Evolutionary conservation across 2,113 vertebrate species (phyloP).

Genomic region (Rhinolophus ferrumequinum): DNA sequence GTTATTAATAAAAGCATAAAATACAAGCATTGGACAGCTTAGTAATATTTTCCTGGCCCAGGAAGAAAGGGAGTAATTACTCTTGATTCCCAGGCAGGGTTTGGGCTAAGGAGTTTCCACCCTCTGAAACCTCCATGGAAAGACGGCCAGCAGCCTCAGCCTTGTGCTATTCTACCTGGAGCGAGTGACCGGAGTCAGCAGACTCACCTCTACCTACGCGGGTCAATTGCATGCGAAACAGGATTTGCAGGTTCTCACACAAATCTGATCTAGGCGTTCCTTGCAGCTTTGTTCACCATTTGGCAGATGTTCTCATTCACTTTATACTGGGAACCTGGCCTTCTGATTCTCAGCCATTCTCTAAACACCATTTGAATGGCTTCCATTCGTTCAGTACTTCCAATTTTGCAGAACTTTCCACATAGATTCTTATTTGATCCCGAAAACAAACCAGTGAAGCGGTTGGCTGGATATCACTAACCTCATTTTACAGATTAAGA

Average conservation of each 20-base stretch:
- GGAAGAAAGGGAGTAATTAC: not conserved
- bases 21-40: not conserved
- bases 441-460: not conserved
- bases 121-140: not conserved
- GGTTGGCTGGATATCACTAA: not conserved
- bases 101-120: not conserved
- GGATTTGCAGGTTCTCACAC: not conserved
- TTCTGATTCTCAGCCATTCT: not conserved
- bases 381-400: not conserved
- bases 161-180: not conserved
- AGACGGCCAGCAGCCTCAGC: not conserved
- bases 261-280: not conserved
- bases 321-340: not conserved
- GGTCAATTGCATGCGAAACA: not conserved
- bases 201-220: accelerated
- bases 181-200: too few relatives aligned
- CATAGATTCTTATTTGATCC: not conserved
- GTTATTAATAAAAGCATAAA: not conserved
- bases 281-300: not conserved
- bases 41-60: not conserved
- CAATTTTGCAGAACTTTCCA: not conserved
- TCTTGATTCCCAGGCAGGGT: not conserved
- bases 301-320: not conserved
- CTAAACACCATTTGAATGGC: not conserved
- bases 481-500: not conserved